phyloP scores from a whole-genome alignment of 2,113 vertebrate genomes.

The Helogale parvula region DNA sequence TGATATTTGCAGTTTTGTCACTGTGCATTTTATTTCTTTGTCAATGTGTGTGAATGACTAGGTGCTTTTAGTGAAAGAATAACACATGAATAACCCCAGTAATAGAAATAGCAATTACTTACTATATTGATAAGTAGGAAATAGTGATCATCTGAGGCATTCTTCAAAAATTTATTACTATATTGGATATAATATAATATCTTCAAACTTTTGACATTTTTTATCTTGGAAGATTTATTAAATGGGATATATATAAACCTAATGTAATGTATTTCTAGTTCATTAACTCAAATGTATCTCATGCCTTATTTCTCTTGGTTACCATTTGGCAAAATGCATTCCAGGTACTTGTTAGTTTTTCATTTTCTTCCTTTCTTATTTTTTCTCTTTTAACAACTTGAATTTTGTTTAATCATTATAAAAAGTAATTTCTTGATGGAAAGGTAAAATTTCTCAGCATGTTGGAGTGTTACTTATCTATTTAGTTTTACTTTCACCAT shows the following conservation, averaged over 20 bases:
- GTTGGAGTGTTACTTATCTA: background rate
- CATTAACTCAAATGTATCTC: background rate
- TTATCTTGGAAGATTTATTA: background rate
- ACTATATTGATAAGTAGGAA: background rate
- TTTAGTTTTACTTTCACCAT: background rate
- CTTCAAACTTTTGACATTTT: background rate
- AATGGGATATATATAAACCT: background rate
- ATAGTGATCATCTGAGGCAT: background rate
- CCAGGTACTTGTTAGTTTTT: background rate
- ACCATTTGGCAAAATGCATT: background rate
- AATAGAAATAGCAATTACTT: background rate
- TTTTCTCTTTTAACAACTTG: background rate
- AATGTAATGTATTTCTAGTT: background rate
- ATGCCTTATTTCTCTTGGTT: background rate
- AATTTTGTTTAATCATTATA: background rate
- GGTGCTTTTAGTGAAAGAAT: background rate
- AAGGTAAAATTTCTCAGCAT: conserved; percentile 12
- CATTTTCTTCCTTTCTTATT: background rate
- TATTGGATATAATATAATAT: background rate
- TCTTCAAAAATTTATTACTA: background rate
- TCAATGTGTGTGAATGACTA: background rate
- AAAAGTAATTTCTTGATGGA: background rate
- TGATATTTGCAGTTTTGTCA: background rate
- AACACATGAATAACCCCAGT: background rate
- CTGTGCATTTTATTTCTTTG: background rate